These are phyloP conservation scores for rat (Rattus norvegicus) DNA, from an alignment of 2,113 vertebrate genomes.

Conservation along the genomic window DNA sequence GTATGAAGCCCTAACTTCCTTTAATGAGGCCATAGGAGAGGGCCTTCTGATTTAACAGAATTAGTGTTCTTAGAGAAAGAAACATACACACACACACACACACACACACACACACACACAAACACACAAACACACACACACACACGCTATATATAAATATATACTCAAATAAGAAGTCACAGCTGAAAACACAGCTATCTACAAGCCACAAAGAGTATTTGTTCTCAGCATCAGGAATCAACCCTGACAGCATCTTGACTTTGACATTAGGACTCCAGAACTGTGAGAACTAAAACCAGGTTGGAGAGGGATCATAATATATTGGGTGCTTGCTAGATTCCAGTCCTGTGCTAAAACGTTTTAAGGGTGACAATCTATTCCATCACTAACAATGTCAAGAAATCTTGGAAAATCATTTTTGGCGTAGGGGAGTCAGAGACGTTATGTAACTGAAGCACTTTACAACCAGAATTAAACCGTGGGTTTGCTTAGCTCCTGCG, in stretches of 20 bases:
- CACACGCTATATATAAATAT: background rate
- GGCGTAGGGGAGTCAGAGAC: background rate
- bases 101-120: background rate
- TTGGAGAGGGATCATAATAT: background rate
- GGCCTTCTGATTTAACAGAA: background rate
- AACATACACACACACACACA: background rate
- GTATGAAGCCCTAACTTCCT: background rate
- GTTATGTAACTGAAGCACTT: background rate
- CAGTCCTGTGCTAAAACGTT: background rate
- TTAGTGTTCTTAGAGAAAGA: background rate
- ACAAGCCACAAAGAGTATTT: background rate
- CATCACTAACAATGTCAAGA: background rate
- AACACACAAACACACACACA: background rate
- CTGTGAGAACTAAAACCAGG: background rate
- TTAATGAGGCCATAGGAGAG: background rate
- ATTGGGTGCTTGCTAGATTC: background rate
- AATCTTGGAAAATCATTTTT: background rate
- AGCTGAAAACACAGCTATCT: background rate
- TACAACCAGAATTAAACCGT: conserved; percentile 9
- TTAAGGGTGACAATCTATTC: background rate
- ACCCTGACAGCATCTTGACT: background rate
- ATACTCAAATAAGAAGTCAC: background rate
- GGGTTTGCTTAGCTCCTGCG: background rate
- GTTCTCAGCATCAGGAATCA: background rate
- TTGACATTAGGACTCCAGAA: background rate